These are phyloP conservation scores for Percopsis omiscomaycus DNA, from an alignment of 2,797 vertebrate genomes.

Conservation along the genomic window DNA sequence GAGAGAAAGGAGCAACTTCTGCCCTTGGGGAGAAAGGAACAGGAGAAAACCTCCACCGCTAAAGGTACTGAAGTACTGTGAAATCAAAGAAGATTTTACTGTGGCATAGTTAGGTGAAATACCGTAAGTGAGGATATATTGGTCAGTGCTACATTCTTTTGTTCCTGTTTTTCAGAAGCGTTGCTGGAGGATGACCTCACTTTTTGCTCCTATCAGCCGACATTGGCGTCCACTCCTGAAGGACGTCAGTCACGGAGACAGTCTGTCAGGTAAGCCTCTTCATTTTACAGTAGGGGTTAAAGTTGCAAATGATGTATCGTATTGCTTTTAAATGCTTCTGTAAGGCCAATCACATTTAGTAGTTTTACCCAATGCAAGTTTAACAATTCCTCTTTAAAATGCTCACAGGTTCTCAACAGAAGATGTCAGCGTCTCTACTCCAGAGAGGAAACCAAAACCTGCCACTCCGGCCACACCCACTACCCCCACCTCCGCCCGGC, in stretches of 20 bases:
- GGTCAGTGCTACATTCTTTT: not conserved
- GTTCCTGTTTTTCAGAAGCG: conserved; percentile 51
- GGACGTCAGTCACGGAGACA: conserved; percentile 79
- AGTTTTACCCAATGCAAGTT: too few relatives aligned
- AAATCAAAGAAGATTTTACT: not conserved
- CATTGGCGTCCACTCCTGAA: conserved; percentile 70
- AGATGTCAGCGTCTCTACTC: conserved; percentile 61
- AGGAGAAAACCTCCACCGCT: conserved; percentile 57
- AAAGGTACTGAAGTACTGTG: conserved; percentile 67
- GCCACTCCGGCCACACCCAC: conserved; percentile 15
- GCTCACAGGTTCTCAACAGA: conserved; percentile 82
- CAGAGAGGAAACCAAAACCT: conserved; percentile 71
- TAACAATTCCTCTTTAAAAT: too few relatives aligned
- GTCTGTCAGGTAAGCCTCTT: conserved; percentile 78
- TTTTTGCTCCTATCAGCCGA: conserved; percentile 88
- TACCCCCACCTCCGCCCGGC: conserved; percentile 38
- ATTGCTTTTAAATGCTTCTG: too few relatives aligned
- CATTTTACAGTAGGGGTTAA: not conserved
- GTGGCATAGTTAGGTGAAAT: not conserved
- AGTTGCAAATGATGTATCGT: too few relatives aligned
- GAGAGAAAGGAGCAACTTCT: conserved; percentile 68
- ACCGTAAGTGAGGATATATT: not conserved
- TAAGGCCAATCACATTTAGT: too few relatives aligned
- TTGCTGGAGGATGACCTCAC: conserved; percentile 76
- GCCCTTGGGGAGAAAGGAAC: conserved; percentile 48